These are phyloP conservation scores for Morone saxatilis DNA, from an alignment of 2,113 vertebrate species.

Conservation along the genomic window DNA sequence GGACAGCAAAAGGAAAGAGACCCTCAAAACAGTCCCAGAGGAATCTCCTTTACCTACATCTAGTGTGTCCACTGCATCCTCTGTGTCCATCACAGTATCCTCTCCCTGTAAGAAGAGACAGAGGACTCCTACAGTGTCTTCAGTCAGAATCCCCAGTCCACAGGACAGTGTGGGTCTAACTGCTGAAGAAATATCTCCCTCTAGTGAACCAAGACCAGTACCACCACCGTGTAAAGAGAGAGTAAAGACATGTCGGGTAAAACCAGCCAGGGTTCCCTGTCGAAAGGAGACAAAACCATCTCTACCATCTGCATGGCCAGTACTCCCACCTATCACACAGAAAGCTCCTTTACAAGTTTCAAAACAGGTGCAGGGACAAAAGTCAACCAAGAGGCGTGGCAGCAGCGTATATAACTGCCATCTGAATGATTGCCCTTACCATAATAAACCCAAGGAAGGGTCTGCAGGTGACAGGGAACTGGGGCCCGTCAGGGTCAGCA, in stretches of 20 bases:
- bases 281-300: background rate
- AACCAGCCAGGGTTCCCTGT: background rate
- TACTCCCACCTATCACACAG: background rate
- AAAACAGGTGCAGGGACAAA: background rate
- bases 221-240: background rate
- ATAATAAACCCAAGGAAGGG: background rate
- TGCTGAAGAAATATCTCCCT: background rate
- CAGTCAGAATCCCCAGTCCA: background rate
- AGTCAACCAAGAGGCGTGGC: background rate
- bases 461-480: too few species aligned
- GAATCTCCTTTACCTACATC: background rate
- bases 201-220: background rate
- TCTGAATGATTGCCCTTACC: background rate
- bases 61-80: background rate
- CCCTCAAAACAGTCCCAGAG: background rate
- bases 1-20: background rate
- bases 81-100: background rate
- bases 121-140: background rate
- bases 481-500: background rate
- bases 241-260: too few species aligned
- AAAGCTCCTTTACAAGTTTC: background rate
- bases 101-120: background rate
- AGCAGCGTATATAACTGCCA: background rate
- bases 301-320: background rate
- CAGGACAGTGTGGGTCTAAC: background rate